Base-by-base conservation (phyloP, 2,113 vertebrate species). In the Amblyornis subalaris region DNA sequence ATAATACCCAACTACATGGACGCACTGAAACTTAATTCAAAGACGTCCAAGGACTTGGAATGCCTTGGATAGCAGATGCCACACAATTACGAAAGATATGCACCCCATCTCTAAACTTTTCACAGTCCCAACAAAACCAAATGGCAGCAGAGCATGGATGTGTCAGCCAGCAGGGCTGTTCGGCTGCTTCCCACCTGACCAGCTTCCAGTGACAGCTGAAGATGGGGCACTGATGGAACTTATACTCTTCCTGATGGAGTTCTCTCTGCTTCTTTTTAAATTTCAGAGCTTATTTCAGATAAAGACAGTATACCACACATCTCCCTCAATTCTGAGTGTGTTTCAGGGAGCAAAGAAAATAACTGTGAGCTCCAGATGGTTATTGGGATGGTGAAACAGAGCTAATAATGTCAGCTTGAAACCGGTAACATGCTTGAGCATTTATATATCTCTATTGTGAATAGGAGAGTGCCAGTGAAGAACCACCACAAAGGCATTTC, bases 31-130 rank as follows among this genome's bases (percentile, higher is more conserved):
- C 53, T 85, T 80, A 60, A 92, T 81, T 84, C 40, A 64, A 42
- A 61, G n/a, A 29, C 64, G n/a, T n/a, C 65, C 67, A 53, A 66
- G 60, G 38, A 54, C 33, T 28, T 5, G 16, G 67, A 70, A 51
- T 19, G 23, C 40, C 69, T 71, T 0, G 0, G 40, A 76, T 2
- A 74, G 67, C 0, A 25, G 53, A 69, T 48, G 50, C 54, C 29
- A 76, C 61, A 53, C 0, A 9, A 26, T 31, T 64, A 10, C 0
- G 0, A 28, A 85, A 86, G 57, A 35, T 26, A 24, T 0, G 1
- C 21, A 60, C 17, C 28, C 31, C 31, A 24, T 33, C 80, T 88
- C 72, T 21, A 55, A 45, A 19, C 60, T 36, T 53, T 80, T 48
- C 65, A 23, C n/a, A 48, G 13, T 31, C 65, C 44, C 51, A 57